Evolutionary conservation across 2,113 vertebrate genomes (phyloP), one percentile per base, ranked within the genome.

Genomic region (Oreotrochilus melanogaster): DNA sequence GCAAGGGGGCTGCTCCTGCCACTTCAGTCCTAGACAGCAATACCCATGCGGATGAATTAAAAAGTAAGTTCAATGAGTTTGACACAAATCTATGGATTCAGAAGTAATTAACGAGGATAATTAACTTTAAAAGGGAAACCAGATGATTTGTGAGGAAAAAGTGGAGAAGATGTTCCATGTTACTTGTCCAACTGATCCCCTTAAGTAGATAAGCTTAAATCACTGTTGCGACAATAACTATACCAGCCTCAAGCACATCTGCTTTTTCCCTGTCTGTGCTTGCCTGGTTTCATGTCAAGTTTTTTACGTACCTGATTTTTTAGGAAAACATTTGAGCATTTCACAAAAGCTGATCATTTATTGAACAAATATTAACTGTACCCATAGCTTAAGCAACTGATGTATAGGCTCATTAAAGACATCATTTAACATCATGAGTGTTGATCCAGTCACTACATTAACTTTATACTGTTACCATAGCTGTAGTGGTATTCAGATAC

Each of bases 71-170:
- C 74, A 89, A 72, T 0, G 57, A 64, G 6, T 85, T 89, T 88
- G 74, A 93, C 53, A 88, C 48, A 79, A 82, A 82, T 69, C 73
- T 79, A 37, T 78, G 66, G 62, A 87, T 92, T 94, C 62, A 94
- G 64, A 79, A 85, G 78, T 91, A 95, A 92, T 93, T 96, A 92
- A 93, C 24, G 53, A 45, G 57, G 14, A 79, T 90, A 90, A 90
- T 94, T 92, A 93, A 75, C 43, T 95, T 88, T 82, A 83, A 90
- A 76, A 78, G 28, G 48, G 47, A 94, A 87, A 76, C 47, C 33
- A 85, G 37, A 51, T 70, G 8, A 91, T 84, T 79, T 79, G 28
- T 73, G 66, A 85, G 42, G 50, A 76, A 83, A 75, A 72, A 48
- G 6, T 31, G 4, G n/a, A 67, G 21, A 67, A 72, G 43, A 43